Base-by-base conservation (phyloP, 2,797 vertebrate genomes). In the Pangasius larnaudii region DNA sequence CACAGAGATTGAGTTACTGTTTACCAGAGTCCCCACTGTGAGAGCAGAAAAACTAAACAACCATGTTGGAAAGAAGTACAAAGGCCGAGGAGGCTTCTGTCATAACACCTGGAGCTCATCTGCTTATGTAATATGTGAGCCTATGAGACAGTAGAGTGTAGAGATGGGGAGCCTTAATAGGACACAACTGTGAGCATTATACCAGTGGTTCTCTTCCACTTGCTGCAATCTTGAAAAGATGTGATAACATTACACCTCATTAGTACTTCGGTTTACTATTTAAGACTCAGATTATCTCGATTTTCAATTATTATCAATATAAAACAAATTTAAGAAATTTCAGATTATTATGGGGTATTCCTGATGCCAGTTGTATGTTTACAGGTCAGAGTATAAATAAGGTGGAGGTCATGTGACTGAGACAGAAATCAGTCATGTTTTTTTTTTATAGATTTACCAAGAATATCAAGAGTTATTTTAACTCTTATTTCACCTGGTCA, bases 51-150 rank as follows among this genome's bases (percentile, higher is more conserved):
- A 30, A 85, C 39, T 7, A 59, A 87, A 59, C 59, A 89, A 87
- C 77, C 39, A 36, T 86, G 69, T 46, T 59, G n/a, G 24, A 42
- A 61, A 84, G 51, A 65, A 71, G 71, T 59, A 72, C 59, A 39
- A 27, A 77, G 74, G 72, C 36, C 58, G 18, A 59, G 46, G 30
- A 58, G 65, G 33, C 27, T 65, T 65, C 24, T 81, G 56, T 87
- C 82, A n/a, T 56, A 85, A 87, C 69, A 80, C 86, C 75, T 85
- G 75, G 69, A 79, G 72, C 39, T 84, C 14, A 80, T 80, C 63
- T 42, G 33, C 46, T 80, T 74, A 87, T 71, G 75, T 85, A 89
- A 85, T 65, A 80, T 36, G 46, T 27, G 30, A 78, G 36, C n/a
- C 42, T 56, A 81, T 81, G 65, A 81, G 14, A n/a, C 10, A 85